These are phyloP conservation scores for Oryctolagus cuniculus DNA, from an alignment of 2,113 vertebrate genomes.

Conservation along the genomic window DNA sequence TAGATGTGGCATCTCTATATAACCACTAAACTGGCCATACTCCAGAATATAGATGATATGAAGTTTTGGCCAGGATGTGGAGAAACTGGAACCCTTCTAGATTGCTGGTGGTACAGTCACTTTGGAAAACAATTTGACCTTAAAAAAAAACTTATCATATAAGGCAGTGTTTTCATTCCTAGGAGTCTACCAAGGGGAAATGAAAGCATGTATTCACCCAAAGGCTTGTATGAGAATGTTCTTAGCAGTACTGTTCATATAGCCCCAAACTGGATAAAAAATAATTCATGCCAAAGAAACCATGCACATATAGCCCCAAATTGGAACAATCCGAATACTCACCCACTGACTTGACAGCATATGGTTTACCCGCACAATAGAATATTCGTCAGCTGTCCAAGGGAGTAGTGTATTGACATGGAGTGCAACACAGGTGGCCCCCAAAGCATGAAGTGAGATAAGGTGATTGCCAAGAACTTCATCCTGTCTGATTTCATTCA, in stretches of 20 bases:
- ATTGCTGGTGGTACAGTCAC: not conserved
- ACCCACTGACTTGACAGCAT: not conserved
- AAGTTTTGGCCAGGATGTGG: not conserved
- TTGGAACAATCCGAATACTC: not conserved
- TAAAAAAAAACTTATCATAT: not conserved
- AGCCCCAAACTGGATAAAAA: not conserved
- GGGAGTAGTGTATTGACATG: not conserved
- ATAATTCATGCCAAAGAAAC: no score
- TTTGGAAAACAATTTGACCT: not conserved
- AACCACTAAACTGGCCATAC: not conserved
- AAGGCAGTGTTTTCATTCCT: not conserved
- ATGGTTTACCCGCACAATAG: not conserved
- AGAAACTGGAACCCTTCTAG: not conserved
- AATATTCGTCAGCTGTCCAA: not conserved
- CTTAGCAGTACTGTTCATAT: slow-evolving; percentile 1
- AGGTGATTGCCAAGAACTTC: not conserved
- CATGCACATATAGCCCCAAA: not conserved
- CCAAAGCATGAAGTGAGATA: not conserved
- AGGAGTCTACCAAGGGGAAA: not conserved
- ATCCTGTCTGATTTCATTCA: not conserved
- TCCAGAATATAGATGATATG: not conserved
- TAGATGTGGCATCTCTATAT: not conserved
- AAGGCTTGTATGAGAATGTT: not conserved
- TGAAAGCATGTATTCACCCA: not conserved
- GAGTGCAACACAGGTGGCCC: not conserved